These are phyloP conservation scores for Drosophila mojavensis DNA, from an alignment of 1,140 invertebrate genomes.

Conservation along the genomic window DNA sequence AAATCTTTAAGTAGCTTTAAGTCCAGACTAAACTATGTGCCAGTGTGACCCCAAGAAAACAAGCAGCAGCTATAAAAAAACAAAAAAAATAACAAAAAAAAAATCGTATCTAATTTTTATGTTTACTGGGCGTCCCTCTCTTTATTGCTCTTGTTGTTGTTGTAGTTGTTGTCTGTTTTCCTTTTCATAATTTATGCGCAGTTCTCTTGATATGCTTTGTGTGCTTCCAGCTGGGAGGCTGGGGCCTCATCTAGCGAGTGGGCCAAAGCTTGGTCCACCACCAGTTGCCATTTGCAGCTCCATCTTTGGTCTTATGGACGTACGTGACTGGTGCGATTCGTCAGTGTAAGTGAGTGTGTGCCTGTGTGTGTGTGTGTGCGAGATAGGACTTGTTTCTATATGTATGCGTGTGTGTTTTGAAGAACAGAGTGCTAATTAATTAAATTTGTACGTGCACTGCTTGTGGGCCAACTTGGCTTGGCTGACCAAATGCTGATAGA, in stretches of 20 bases:
- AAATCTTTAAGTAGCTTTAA: slow-evolving; percentile 72
- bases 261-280: slow-evolving; percentile 14
- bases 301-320: slow-evolving; percentile 21
- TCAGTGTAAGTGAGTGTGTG: neutral
- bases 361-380: neutral
- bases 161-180: slow-evolving; percentile 17
- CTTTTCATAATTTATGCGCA: slow-evolving; percentile 80
- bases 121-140: slow-evolving; percentile 34
- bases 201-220: slow-evolving; percentile 63
- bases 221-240: neutral
- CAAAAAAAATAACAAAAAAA: slow-evolving; percentile 7
- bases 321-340: slow-evolving; percentile 56
- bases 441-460: slow-evolving; percentile 77
- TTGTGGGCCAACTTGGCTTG: slow-evolving; percentile 36
- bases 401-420: slow-evolving; percentile 50
- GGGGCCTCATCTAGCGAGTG: slow-evolving; percentile 17
- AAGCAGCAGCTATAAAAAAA: too few relatives aligned
- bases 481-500: slow-evolving; percentile 51
- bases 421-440: slow-evolving; percentile 81
- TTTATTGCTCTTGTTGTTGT: slow-evolving; percentile 5
- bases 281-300: slow-evolving; percentile 30
- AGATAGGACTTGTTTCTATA: neutral
- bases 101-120: slow-evolving; percentile 53
- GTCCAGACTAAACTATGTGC: slow-evolving; percentile 45
- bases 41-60: neutral